A percentile compares a stretch with the other conserved stretches of the same genome.
Conservation (phyloP, 1,140 invertebrate genomes). For the Laupala kohalensis region DNA sequence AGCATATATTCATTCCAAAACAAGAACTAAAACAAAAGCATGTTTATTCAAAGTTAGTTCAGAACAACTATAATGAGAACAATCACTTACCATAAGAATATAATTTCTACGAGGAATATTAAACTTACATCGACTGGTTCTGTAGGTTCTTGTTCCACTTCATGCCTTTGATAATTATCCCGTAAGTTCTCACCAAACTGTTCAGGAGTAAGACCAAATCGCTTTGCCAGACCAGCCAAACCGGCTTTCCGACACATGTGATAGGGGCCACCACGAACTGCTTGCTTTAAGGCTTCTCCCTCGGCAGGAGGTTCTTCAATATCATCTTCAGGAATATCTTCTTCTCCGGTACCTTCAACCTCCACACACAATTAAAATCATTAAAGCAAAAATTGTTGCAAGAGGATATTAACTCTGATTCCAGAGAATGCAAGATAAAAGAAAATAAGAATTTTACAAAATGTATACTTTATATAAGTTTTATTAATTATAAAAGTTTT, state of each 20-base stretch:
- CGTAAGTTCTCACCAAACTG: conserved; percentile 94
- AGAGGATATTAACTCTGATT: too few relatives aligned
- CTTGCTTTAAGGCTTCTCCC: conserved; percentile 62
- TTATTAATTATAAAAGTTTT: too few relatives aligned
- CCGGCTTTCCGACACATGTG: conserved; percentile 72
- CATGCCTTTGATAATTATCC: conserved; percentile 93
- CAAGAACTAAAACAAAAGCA: too few relatives aligned
- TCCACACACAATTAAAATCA: too few relatives aligned
- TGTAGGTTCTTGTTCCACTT: conserved; percentile 80
- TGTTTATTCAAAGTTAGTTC: too few relatives aligned
- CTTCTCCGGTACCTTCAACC: conserved; percentile 26
- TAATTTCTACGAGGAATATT: too few relatives aligned
- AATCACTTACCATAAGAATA: too few relatives aligned
- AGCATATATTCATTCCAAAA: too few relatives aligned
- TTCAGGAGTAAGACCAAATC: conserved; percentile 89
- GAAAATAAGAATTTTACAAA: background rate
- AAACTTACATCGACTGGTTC: conserved; percentile 48
- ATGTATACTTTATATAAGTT: too few relatives aligned
- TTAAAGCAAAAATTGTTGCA: too few relatives aligned
- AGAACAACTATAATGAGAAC: too few relatives aligned
- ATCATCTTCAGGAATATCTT: conserved; percentile 33
- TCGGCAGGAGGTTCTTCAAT: conserved; percentile 41
- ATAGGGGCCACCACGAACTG: conserved; percentile 75
- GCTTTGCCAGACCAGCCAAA: conserved; percentile 72
- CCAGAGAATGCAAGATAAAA: too few relatives aligned